These are phyloP conservation scores for Cinclus mexicanus DNA, from an alignment of 2,113 vertebrate species.

Conservation along the genomic window DNA sequence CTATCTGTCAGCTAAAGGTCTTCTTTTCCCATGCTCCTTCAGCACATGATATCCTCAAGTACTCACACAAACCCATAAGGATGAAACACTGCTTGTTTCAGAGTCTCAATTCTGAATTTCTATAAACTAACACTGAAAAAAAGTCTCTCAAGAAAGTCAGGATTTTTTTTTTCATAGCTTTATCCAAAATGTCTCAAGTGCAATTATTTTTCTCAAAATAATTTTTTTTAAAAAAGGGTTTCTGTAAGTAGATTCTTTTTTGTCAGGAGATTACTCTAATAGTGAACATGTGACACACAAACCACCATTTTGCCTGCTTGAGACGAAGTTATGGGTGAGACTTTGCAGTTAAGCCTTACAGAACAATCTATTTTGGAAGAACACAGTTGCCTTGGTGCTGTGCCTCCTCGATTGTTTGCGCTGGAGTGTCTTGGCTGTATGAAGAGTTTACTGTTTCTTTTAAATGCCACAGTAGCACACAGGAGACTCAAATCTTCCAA, in stretches of 20 bases:
- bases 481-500: constrained; percentile 44
- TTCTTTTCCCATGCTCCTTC: neutral
- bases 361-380: neutral
- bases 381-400: neutral
- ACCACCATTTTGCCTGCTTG: neutral
- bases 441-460: constrained; percentile 19
- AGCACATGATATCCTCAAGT: rapidly evolving
- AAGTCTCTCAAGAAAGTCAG: neutral
- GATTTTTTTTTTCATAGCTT: neutral
- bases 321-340: neutral
- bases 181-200: neutral
- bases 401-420: neutral
- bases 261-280: neutral
- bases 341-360: neutral
- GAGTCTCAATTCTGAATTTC: neutral
- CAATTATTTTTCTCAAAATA: neutral
- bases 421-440: neutral
- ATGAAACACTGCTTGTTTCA: neutral
- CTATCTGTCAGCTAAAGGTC: neutral
- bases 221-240: neutral
- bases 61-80: neutral
- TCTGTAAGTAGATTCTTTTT: neutral
- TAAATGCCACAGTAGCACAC: constrained; percentile 62
- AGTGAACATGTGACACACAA: neutral
- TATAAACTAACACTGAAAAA: neutral